These are phyloP conservation scores for Epirrhoe alternata DNA, from an alignment of 2,888 invertebrate species.

Conservation along the genomic window DNA sequence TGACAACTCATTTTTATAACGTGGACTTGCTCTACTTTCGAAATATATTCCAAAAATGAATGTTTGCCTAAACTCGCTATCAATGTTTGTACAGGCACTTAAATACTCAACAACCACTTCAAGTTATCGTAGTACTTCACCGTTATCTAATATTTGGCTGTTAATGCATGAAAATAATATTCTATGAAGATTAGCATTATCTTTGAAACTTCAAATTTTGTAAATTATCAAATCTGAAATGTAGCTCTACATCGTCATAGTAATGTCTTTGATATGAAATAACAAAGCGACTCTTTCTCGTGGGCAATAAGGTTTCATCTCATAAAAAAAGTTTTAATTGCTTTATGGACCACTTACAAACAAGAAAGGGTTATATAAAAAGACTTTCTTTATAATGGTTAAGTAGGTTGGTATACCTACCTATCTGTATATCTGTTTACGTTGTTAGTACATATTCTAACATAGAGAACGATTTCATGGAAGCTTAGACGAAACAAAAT, in stretches of 20 bases:
- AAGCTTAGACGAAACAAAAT: neutral
- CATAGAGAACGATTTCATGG: constrained; percentile 9
- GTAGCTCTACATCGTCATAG: neutral
- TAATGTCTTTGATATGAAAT: no score
- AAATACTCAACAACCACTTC: constrained; percentile 25
- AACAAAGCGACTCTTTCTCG: no score
- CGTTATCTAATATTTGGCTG: constrained; percentile 37
- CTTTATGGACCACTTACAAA: neutral
- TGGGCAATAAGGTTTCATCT: neutral
- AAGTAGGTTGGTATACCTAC: no score
- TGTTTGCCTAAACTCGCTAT: constrained; percentile 29
- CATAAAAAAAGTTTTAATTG: neutral
- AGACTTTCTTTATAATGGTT: neutral
- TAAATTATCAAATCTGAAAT: neutral
- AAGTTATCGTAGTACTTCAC: constrained; percentile 34
- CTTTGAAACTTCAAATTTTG: neutral
- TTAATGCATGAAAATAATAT: constrained; percentile 15
- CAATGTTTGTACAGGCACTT: constrained; percentile 21
- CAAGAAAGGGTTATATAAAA: no score
- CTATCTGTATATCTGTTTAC: no score
- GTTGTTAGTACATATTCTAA: no score
- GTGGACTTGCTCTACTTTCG: constrained; percentile 15
- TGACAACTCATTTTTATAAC: neutral
- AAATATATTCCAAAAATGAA: constrained; percentile 1
- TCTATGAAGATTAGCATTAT: no score